These are phyloP conservation scores for Lasiurus cinereus DNA, from an alignment of 2,113 vertebrate genomes.

Conservation along the genomic window DNA sequence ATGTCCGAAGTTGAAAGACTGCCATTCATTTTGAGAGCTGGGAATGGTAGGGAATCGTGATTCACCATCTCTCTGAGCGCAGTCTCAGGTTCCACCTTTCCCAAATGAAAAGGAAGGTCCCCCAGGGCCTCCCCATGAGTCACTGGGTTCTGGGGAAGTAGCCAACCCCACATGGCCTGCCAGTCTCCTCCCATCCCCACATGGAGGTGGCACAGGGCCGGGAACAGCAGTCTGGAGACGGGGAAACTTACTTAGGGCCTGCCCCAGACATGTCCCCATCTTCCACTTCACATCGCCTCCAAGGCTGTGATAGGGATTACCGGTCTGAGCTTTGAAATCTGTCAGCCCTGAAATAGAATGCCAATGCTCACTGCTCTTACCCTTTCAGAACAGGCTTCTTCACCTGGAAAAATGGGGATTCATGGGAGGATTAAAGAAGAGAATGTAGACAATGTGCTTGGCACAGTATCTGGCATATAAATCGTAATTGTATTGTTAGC, in stretches of 20 bases:
- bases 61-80: slow-evolving; percentile 6
- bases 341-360: not conserved
- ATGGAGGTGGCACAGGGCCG: not conserved
- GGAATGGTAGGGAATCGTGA: not conserved
- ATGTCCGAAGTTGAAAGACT: slow-evolving; percentile 50
- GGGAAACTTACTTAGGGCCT: not conserved
- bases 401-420: slow-evolving; percentile 32
- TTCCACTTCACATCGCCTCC: not conserved
- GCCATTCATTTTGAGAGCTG: slow-evolving; percentile 33
- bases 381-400: not conserved
- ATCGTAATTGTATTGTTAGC: not conserved
- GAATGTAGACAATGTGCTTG: not conserved
- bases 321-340: not conserved
- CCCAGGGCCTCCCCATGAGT: not conserved
- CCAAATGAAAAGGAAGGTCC: not conserved
- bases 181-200: not conserved
- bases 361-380: not conserved
- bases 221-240: not conserved
- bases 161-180: not conserved
- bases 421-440: not conserved
- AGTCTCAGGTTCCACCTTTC: slow-evolving; percentile 23
- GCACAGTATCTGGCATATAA: not conserved
- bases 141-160: slow-evolving; percentile 8
- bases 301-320: not conserved
- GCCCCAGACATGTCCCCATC: not conserved